Base-by-base conservation (phyloP, 2,797 vertebrate species). In the Glyptemys insculpta region DNA sequence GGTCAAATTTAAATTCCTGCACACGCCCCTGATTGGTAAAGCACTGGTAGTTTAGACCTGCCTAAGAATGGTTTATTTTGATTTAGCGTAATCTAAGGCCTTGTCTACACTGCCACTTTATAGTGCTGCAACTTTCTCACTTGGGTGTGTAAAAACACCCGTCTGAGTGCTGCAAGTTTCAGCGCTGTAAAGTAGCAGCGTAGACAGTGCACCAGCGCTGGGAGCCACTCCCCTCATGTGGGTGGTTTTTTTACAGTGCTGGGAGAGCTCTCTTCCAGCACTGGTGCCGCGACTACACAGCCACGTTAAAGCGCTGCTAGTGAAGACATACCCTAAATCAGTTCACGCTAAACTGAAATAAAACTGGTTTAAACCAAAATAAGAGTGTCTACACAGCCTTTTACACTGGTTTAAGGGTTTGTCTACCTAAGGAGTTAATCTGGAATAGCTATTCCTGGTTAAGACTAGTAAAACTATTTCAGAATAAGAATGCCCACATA, bases 291-390 rank as follows among this genome's bases (percentile, higher is more conserved):
- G 9, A 25, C 54, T 54, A 54, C 23, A 54, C 21, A 10, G 54
- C 54, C 23, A 54, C 9, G 9, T 54, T 25, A 54, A 54, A 54
- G 54, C 4, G 2, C 23, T 54, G 54, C 54, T 53, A 53, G 19
- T 53, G 52, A 53, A 53, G 52, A 53, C 52, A 53, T 21, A 53
- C 52, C 89, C 34, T 81, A 85, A 54, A 83, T 94, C 50, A 79
- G 29, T 85, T 92, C 57, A 93, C 83, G 47, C 44, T 92, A 47
- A 94, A 3, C 25, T 84, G 88, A 85, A 91, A 76, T 37, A 9
- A 83, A 47, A 76, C 31, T 83, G 94, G 82, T 96, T 94, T 95
- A 78, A 87, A 82, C 80, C 88, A 50, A 86, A 85, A 34, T 78
- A 74, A 1, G 3, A 18, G 8, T 86, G 79, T 92, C 82, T 88